Percentiles rank a stretch among this genome's conserved stretches.
phyloP scores from a whole-genome alignment of 2,888 invertebrate species.

The Chromoteleia sp. region DNA sequence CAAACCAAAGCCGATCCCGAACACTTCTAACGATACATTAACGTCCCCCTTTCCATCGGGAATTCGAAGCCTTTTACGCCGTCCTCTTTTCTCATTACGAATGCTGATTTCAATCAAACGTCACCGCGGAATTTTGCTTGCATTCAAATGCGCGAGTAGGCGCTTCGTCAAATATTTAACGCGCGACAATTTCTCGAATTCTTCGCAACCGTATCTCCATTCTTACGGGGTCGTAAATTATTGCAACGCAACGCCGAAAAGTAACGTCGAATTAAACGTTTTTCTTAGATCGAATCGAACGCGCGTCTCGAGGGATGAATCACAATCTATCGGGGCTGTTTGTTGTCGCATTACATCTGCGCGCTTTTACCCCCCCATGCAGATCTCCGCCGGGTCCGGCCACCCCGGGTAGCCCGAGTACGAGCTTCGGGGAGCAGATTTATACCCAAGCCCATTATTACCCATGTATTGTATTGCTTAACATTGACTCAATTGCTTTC shows the following conservation, averaged over 20 bases:
- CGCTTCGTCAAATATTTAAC: background rate
- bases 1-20: slow-evolving; percentile 78
- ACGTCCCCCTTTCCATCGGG: slow-evolving; percentile 68
- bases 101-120: slow-evolving; percentile 52
- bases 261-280: slow-evolving; percentile 57
- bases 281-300: slow-evolving; percentile 50
- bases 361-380: slow-evolving; percentile 79
- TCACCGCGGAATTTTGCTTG: background rate
- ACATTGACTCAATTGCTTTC: slow-evolving; percentile 85
- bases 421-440: slow-evolving; percentile 79
- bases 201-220: too few species aligned
- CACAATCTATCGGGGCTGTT: slow-evolving; percentile 78
- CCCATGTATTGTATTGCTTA: slow-evolving; percentile 84
- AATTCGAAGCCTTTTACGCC: slow-evolving; percentile 42
- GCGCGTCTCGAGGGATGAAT: slow-evolving; percentile 63
- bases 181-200: too few species aligned
- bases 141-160: background rate
- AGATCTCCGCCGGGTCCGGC: slow-evolving; percentile 73
- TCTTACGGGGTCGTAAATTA: slow-evolving; percentile 5
- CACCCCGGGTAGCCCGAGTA: slow-evolving; percentile 72
- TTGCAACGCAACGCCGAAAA: slow-evolving; percentile 7
- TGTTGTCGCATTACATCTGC: slow-evolving; percentile 84
- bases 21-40: slow-evolving; percentile 77
- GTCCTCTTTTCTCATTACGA: slow-evolving; percentile 45
- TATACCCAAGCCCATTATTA: slow-evolving; percentile 84